Evolutionary conservation across 2,797 vertebrate genomes (phyloP).

Genomic region (Tokudaia muenninki): DNA sequence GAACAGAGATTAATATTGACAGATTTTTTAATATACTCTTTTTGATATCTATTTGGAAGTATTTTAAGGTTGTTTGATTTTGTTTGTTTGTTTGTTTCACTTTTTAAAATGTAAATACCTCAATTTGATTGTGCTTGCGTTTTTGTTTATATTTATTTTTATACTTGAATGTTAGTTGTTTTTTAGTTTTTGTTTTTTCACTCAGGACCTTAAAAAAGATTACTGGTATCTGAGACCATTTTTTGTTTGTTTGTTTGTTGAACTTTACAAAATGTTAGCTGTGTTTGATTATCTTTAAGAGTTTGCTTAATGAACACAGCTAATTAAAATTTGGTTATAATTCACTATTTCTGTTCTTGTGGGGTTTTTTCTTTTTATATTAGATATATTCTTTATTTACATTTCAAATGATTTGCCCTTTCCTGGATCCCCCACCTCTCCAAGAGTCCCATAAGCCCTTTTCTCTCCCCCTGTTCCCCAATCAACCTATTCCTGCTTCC

Average conservation of each 20-base stretch:
- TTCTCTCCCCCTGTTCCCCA: too few species aligned
- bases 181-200: not conserved
- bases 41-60: not conserved
- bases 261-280: not conserved
- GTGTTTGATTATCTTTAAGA: constrained; percentile 18
- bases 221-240: not conserved
- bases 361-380: too few species aligned
- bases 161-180: not conserved
- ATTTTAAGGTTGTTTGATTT: not conserved
- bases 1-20: not conserved
- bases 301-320: constrained; percentile 47
- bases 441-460: too few species aligned
- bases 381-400: too few species aligned
- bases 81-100: not conserved
- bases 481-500: too few species aligned
- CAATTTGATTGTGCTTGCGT: not conserved
- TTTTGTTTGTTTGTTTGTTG: not conserved
- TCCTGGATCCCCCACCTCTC: too few species aligned
- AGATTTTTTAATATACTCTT: not conserved
- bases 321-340: constrained; percentile 63
- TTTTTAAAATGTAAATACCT: not conserved
- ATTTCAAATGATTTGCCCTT: too few species aligned
- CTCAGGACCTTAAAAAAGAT: not conserved
- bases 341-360: constrained; percentile 33
- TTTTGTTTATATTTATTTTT: not conserved